Evolutionary conservation across 2,797 vertebrate species (phyloP), one percentile per base, ranked within the genome.

Genomic region (Galaxias olidus): DNA sequence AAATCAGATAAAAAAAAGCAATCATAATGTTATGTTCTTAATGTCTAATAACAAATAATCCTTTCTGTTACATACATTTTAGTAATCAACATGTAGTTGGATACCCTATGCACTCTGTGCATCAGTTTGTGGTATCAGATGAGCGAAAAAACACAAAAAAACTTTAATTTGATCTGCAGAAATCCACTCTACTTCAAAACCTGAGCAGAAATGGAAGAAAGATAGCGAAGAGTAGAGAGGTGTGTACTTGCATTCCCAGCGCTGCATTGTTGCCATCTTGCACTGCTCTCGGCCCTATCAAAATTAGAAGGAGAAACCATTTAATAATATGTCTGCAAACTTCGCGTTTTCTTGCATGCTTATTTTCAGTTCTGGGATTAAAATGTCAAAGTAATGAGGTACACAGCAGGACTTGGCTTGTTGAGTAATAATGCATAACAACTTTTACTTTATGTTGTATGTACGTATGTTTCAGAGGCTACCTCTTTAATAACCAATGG

Each of bases 211-310:
- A 86, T 74, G 93, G 88, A 78, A 93, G 90, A 41, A 95, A 70
- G 73, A 92, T 79, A 56, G 94, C 43, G 74, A 94, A 89, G 84
- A 95, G 92, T 75, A 97, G 92, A 84, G 93, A 94, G 88, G 92
- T 83, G 74, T 94, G 89, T 14, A 93, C 89, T 63, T 91, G 91
- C 0, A 86, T 85, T 73, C 91, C 93, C 72, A 90, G 89, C 0
- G 93, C 91, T 0, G 92, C 91, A 0, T 91, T 94, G 79, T 93
- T 94, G 4, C 95, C 94, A 9, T 98, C 96, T 65, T 97, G 96
- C 83, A 98, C 95, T 74, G 97, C 94, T 88, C 95, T 96, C 1
- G 96, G 95, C 65, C 94, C 96, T 97, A 89, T 8, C 14, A 0
- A 40, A 4, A 14, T n/a, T 4, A 10, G 10, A 17, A 11, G 8